Evolutionary conservation across 2,888 invertebrate genomes (phyloP), one percentile per base, ranked within the genome.

Genomic region (Ischnura elegans): DNA sequence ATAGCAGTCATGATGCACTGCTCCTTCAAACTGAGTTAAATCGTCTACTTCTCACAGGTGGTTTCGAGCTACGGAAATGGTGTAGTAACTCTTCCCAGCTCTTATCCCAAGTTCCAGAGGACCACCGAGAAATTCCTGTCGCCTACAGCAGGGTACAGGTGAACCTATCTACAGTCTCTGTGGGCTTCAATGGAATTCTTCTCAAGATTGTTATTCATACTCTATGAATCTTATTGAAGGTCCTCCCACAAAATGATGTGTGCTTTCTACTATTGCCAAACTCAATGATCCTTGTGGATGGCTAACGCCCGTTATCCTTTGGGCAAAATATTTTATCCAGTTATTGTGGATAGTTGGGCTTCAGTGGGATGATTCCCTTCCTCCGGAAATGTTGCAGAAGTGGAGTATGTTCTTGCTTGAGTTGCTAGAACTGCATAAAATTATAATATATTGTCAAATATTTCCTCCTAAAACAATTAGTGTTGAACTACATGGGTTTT

Each of bases 291-390:
- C 55, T 21, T 55, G 55, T 55, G 55, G 55, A 10, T 55, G 55
- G 55, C 21, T 55, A 16, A 55, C 55, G 55, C 55, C 55, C 55
- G 55, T 55, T 55, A 55, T 55, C 21, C 55, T 55, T 16, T 55
- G 55, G 55, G 55, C 55, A 55, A 55, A 55, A 55, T 3, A 55
- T 10, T 10, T 55, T 55, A 55, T 55, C 21, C 55, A 55, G 21
- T 21, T 55, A 55, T 21, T 55, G 55, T 55, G 55, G 55, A 55
- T 21, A 19, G 19, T 10, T 55, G 55, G 55, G 55, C 16, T 55
- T 55, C 55, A 55, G 55, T 55, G 55, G 55, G 55, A 55, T 55
- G n/a, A n/a, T n/a, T n/a, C n/a, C n/a, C n/a, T n/a, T n/a, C n/a
- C n/a, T n/a, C n/a, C n/a, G n/a, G n/a, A n/a, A n/a, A n/a, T n/a